Evolutionary conservation across 2,113 vertebrate species (phyloP).

Genomic region (Puffinus mauretanicus): DNA sequence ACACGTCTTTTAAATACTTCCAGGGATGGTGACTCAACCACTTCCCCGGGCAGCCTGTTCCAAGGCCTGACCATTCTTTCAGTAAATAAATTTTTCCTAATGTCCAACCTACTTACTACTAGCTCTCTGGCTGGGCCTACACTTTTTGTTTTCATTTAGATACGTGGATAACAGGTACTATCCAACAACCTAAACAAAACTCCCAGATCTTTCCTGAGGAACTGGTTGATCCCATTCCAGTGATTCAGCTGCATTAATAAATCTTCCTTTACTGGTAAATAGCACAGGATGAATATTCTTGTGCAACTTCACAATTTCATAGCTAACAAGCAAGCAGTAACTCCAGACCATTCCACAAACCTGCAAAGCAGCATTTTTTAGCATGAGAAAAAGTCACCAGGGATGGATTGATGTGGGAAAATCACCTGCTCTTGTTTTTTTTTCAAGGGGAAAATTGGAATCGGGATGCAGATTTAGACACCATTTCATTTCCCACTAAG

Average conservation of each 20-base stretch:
- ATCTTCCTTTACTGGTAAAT: not conserved
- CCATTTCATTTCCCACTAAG: not conserved
- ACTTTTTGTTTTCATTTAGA: not conserved
- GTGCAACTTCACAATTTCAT: not conserved
- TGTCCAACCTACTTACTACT: not conserved
- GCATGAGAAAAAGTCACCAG: not conserved
- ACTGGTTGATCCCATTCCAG: not conserved
- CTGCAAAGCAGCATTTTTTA: not conserved
- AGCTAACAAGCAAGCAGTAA: not conserved
- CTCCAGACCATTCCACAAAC: too few relatives aligned
- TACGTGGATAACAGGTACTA: not conserved
- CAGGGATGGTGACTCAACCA: too few relatives aligned
- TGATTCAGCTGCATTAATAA: not conserved
- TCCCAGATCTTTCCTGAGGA: not conserved
- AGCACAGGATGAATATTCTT: not conserved
- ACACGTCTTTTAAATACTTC: too few relatives aligned
- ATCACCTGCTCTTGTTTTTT: not conserved
- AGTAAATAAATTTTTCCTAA: too few relatives aligned
- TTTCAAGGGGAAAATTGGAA: not conserved
- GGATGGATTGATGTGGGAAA: not conserved
- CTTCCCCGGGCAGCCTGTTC: too few relatives aligned
- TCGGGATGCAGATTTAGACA: not conserved
- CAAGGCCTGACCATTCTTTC: too few relatives aligned
- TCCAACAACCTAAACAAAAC: not conserved
- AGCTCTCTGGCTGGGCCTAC: not conserved